These are phyloP conservation scores for Gambusia yucatana DNA, from an alignment of 2,797 vertebrate genomes.

Conservation along the genomic window DNA sequence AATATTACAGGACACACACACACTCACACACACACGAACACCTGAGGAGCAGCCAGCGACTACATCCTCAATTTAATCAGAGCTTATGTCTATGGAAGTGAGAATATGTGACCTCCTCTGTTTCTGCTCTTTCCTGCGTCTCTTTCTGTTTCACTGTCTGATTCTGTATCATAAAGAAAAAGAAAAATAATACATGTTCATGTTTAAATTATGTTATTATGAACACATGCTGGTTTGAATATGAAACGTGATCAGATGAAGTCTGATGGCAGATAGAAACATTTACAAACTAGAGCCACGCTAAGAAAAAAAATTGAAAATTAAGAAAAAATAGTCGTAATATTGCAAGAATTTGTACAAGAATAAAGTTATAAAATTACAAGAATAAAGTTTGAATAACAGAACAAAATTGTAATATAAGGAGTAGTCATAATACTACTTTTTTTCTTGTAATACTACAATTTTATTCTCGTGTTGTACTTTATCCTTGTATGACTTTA, in stretches of 20 bases:
- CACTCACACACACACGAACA: constrained; percentile 34
- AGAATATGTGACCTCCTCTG: constrained; percentile 76
- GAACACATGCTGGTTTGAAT: not conserved
- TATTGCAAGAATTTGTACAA: too few relatives aligned
- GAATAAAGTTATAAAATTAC: too few relatives aligned
- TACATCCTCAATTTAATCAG: constrained; percentile 81
- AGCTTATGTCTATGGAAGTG: constrained; percentile 78
- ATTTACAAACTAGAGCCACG: not conserved
- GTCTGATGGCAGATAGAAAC: not conserved
- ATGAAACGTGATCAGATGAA: not conserved
- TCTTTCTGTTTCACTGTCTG: not conserved
- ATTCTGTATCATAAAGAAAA: not conserved
- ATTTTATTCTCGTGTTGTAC: too few relatives aligned
- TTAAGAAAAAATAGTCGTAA: too few relatives aligned
- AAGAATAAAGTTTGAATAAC: too few relatives aligned
- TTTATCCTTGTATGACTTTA: too few relatives aligned
- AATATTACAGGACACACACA: constrained; percentile 77
- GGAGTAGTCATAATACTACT: too few relatives aligned
- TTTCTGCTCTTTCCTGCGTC: constrained; percentile 28
- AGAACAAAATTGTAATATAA: too few relatives aligned
- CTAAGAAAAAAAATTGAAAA: not conserved
- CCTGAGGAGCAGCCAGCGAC: constrained; percentile 60
- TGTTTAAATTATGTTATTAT: not conserved
- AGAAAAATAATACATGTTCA: not conserved
- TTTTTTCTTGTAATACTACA: too few relatives aligned